Conservation (phyloP, 2,797 vertebrate species). For the Chaunax sp. region DNA sequence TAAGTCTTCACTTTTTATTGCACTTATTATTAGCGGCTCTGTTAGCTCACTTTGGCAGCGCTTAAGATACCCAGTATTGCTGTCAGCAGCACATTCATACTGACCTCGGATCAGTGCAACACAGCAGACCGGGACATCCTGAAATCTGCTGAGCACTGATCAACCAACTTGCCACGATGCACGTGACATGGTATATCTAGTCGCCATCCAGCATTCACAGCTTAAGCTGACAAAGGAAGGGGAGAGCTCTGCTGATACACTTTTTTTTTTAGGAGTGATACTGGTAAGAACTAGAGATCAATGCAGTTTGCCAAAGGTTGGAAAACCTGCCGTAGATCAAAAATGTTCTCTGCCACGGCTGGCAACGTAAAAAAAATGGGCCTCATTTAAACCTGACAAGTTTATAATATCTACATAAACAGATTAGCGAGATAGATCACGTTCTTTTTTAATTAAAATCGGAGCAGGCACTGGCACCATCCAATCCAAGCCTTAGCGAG, state of each 20-base stretch:
- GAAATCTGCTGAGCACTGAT: conserved; percentile 41
- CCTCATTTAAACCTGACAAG: not conserved
- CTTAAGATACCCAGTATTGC: conserved; percentile 18
- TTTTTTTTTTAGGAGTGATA: not conserved
- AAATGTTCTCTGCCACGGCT: not conserved
- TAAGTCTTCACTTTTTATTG: not conserved
- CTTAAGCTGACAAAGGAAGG: not conserved
- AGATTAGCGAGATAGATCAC: too few species aligned
- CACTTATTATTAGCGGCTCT: not conserved
- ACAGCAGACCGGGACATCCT: conserved; percentile 46
- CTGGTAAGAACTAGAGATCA: not conserved
- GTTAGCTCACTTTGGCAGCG: conserved; percentile 27
- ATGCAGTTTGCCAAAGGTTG: too few species aligned
- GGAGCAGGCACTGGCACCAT: too few species aligned
- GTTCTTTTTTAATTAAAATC: too few species aligned
- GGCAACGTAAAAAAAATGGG: not conserved
- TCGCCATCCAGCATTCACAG: not conserved
- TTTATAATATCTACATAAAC: too few species aligned
- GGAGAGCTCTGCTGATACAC: not conserved
- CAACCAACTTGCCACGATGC: too few species aligned
- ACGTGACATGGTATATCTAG: not conserved
- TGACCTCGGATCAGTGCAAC: conserved; percentile 50
- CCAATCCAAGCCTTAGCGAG: too few species aligned
- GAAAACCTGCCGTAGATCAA: not conserved
- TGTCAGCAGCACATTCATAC: conserved; percentile 27